Percentiles rank a stretch among this genome's conserved stretches.
Conservation (phyloP, 2,113 vertebrate genomes). For the Chaetops frenatus region DNA sequence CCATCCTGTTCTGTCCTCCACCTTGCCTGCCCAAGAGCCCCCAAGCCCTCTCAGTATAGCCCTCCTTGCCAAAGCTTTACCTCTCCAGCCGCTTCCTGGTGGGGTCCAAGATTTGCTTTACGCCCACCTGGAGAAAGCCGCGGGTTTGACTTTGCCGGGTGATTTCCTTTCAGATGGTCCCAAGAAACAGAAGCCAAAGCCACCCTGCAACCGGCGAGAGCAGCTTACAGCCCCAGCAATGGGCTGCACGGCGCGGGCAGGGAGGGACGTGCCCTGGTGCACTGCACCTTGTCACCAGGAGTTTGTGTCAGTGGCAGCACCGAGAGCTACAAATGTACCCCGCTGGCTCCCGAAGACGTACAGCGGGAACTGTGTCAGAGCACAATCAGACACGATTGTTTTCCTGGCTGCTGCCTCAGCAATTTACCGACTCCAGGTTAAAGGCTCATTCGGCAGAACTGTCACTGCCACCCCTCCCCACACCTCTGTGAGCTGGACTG, state of each 20-base stretch:
- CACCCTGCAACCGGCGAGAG: rapidly evolving
- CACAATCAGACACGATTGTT: not conserved
- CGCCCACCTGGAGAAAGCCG: not conserved
- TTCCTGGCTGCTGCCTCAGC: slow-evolving; percentile 9
- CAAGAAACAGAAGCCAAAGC: not conserved
- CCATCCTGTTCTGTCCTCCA: not conserved
- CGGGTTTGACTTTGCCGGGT: not conserved
- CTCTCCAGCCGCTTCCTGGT: not conserved
- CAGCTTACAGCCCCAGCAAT: rapidly evolving
- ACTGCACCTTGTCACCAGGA: not conserved
- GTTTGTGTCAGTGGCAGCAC: not conserved
- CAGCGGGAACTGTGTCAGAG: not conserved
- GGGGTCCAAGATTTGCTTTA: not conserved
- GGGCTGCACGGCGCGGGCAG: rapidly evolving
- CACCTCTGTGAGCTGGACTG: not conserved
- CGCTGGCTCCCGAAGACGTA: not conserved
- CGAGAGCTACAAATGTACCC: not conserved
- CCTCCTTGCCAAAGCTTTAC: not conserved
- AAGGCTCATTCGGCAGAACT: not conserved
- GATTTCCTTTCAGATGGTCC: not conserved
- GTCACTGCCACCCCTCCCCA: not conserved
- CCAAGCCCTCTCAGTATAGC: not conserved
- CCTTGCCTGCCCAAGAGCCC: too few relatives aligned
- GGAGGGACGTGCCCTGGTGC: rapidly evolving
- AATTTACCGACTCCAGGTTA: not conserved